phyloP scores from a whole-genome alignment of 2,888 invertebrate species.

The Eulithis prunata region DNA sequence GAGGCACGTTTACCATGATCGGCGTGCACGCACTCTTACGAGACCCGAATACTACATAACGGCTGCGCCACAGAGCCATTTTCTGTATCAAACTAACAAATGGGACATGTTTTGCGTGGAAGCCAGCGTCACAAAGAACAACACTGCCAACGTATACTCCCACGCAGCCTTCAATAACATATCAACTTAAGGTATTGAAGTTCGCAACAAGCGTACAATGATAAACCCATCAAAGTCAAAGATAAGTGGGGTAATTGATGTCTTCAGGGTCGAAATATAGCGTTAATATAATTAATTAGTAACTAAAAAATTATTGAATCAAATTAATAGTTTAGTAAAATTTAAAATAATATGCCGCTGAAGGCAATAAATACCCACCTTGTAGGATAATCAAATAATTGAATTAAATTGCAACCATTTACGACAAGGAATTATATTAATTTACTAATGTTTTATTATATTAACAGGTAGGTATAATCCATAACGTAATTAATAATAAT shows the following conservation, averaged over 20 bases:
- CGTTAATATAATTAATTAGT: background rate
- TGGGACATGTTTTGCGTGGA: constrained; percentile 2
- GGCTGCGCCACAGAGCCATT: constrained; percentile 4
- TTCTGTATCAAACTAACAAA: background rate
- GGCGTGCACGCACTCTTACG: constrained; percentile 61
- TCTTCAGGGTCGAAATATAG: constrained; percentile 36
- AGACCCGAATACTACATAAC: constrained; percentile 57
- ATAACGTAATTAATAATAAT: constrained; percentile 31
- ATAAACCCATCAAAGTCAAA: constrained; percentile 45
- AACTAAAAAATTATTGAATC: constrained; percentile 9
- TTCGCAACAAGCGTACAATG: constrained; percentile 42
- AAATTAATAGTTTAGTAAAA: constrained; percentile 10
- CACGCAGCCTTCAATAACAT: constrained; percentile 37
- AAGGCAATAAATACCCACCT: background rate
- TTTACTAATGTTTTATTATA: constrained; percentile 23
- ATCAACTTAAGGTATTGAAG: constrained; percentile 37
- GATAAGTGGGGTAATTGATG: constrained; percentile 45
- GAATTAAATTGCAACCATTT: constrained; percentile 4
- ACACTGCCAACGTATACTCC: background rate
- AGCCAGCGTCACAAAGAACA: constrained; percentile 4
- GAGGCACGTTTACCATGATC: constrained; percentile 66
- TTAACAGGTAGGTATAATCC: constrained; percentile 34
- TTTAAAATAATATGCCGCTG: background rate
- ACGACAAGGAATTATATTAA: constrained; percentile 26
- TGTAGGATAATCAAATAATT: constrained; percentile 2